Evolutionary conservation across 37 sponge, comb jelly and placozoan genomes (phyloP).

Genomic region (Aplysina aerophoba): DNA sequence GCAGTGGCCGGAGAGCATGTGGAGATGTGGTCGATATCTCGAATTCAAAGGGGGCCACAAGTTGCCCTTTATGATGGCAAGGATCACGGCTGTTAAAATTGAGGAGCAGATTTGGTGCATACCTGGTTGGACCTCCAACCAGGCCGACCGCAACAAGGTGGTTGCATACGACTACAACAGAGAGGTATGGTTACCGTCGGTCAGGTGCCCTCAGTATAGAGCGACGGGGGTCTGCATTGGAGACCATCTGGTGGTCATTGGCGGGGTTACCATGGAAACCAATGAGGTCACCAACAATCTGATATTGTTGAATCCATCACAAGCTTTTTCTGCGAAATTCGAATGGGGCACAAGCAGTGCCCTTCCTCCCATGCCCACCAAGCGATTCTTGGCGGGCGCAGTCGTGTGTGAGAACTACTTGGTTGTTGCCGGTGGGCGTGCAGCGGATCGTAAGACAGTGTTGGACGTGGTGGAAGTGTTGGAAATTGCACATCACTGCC

Average conservation of each 20-base stretch:
- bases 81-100: neutral
- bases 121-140: neutral
- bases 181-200: neutral
- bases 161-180: neutral
- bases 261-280: neutral
- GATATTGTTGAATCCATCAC: neutral
- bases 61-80: slow-evolving; percentile 8
- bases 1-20: slow-evolving; percentile 35
- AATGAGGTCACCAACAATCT: slow-evolving; percentile 18
- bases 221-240: neutral
- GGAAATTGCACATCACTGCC: slow-evolving; percentile 22
- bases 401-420: slow-evolving; percentile 11
- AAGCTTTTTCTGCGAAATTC: neutral
- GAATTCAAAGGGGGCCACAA: neutral
- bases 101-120: slow-evolving; percentile 13
- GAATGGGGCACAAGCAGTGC: neutral
- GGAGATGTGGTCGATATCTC: slow-evolving; percentile 20
- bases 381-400: slow-evolving; percentile 5
- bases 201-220: slow-evolving; percentile 11
- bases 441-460: neutral
- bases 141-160: neutral
- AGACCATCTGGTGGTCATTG: neutral
- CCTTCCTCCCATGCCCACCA: slow-evolving; percentile 31
- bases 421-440: slow-evolving; percentile 10
- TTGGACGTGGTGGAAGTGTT: slow-evolving; percentile 23